phyloP scores from a whole-genome alignment of 2,888 invertebrate genomes.

The Catocala sponsa region DNA sequence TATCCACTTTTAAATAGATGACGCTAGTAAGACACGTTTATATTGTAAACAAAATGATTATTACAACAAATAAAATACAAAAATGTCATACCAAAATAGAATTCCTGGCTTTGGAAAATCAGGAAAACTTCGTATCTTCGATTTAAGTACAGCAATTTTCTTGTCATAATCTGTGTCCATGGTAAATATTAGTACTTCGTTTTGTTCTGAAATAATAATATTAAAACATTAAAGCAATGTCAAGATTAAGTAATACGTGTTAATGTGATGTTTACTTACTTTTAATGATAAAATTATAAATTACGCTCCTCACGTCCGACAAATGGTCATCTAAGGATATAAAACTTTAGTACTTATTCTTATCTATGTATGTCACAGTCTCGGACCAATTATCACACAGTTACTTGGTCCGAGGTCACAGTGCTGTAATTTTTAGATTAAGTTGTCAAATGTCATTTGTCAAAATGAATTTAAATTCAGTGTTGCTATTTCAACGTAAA shows the following conservation, averaged over 20 bases:
- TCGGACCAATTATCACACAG: too few relatives aligned
- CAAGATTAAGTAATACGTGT: neutral
- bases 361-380: too few relatives aligned
- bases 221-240: neutral
- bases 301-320: too few relatives aligned
- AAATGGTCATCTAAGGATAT: constrained; percentile 16
- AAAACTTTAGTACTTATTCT: too few relatives aligned
- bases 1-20: too few relatives aligned
- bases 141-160: constrained; percentile 89
- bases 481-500: too few relatives aligned
- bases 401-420: too few relatives aligned
- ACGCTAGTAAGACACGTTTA: too few relatives aligned
- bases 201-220: constrained; percentile 20
- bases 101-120: constrained; percentile 97
- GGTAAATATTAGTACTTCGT: constrained; percentile 11
- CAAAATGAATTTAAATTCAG: too few relatives aligned
- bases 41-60: neutral
- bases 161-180: constrained; percentile 74
- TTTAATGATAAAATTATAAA: too few relatives aligned
- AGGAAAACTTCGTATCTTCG: constrained; percentile 90
- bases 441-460: too few relatives aligned
- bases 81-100: constrained; percentile 92
- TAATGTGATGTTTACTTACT: too few relatives aligned
- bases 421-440: neutral
- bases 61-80: neutral